Evolutionary conservation across 2,888 invertebrate genomes (phyloP).

Genomic region (Pterobdella sp.): DNA sequence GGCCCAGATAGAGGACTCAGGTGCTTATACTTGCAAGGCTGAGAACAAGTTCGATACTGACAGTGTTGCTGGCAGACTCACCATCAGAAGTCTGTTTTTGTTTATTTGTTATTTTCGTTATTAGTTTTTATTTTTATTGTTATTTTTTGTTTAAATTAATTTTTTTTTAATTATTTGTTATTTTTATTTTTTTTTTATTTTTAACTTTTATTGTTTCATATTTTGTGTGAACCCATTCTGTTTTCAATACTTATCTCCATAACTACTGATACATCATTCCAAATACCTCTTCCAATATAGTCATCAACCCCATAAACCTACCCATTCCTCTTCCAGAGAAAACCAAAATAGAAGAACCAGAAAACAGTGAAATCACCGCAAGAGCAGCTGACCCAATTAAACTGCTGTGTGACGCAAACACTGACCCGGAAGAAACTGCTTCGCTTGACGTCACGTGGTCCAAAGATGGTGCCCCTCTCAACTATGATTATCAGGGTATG

Average conservation of each 20-base stretch:
- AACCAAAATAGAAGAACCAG: constrained; percentile 14
- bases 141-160: not conserved
- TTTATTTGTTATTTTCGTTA: not conserved
- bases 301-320: not conserved
- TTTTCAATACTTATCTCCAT: not conserved
- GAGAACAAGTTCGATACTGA: constrained; percentile 80
- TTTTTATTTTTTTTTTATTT: not conserved
- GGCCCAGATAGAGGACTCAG: constrained; percentile 64
- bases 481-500: constrained; percentile 40
- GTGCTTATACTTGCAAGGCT: constrained; percentile 88
- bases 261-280: not conserved
- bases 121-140: not conserved
- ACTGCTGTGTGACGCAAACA: constrained; percentile 27
- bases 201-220: not conserved
- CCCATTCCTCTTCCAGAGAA: not conserved
- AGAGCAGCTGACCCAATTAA: constrained; percentile 16
- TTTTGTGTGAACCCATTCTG: no score
- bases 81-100: constrained; percentile 65
- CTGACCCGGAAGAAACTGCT: constrained; percentile 23
- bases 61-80: constrained; percentile 69
- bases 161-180: not conserved
- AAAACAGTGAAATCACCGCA: not conserved
- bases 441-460: constrained; percentile 46
- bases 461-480: constrained; percentile 61
- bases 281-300: not conserved